These are phyloP conservation scores for Cydia pomonella DNA, from an alignment of 1,140 invertebrate species.

Conservation along the genomic window DNA sequence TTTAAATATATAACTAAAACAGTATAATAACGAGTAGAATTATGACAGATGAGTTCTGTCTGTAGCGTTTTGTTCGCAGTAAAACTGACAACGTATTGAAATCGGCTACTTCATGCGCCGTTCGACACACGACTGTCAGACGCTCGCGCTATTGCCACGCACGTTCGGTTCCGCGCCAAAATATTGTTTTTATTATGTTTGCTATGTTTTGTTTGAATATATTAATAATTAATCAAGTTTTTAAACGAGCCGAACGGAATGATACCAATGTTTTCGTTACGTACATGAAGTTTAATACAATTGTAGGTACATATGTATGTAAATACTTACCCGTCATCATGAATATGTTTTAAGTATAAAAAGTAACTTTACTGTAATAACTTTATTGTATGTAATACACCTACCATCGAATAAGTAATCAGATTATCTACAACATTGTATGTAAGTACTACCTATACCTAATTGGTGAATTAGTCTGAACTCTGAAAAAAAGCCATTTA, in stretches of 20 bases:
- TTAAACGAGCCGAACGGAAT: not conserved
- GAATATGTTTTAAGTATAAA: too few species aligned
- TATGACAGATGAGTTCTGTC: constrained; percentile 24
- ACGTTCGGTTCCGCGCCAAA: constrained; percentile 15
- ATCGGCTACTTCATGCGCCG: constrained; percentile 21
- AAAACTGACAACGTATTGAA: not conserved
- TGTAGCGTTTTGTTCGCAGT: constrained; percentile 24
- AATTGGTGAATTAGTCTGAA: too few species aligned
- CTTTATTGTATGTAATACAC: too few species aligned
- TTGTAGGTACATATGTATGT: constrained; percentile 13
- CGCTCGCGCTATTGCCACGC: constrained; percentile 21
- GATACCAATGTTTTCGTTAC: not conserved
- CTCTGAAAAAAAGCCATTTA: too few species aligned
- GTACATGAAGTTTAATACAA: not conserved
- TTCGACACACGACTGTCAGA: constrained; percentile 32
- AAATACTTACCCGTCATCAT: too few species aligned
- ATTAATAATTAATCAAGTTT: not conserved
- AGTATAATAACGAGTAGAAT: constrained; percentile 2
- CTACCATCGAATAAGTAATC: too few species aligned
- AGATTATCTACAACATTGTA: too few species aligned
- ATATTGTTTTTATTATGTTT: not conserved
- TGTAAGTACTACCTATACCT: too few species aligned
- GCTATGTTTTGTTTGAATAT: not conserved
- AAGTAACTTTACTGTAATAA: too few species aligned
- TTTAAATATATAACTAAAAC: constrained; percentile 7